Evolutionary conservation across 1,140 invertebrate genomes (phyloP).

Genomic region (Drosophila nasuta): DNA sequence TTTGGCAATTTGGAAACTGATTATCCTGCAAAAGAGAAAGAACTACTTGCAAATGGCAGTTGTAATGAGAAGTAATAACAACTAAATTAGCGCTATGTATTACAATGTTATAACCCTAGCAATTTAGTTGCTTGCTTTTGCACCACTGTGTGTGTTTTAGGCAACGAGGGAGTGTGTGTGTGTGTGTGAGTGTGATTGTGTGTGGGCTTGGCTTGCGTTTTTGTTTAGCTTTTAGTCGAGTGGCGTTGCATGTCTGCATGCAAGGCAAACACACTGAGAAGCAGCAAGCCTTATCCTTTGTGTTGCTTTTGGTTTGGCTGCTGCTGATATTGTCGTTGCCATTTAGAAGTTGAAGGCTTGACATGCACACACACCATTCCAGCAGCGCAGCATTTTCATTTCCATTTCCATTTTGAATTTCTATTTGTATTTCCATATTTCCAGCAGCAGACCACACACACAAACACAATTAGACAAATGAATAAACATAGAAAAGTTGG

Average conservation of each 20-base stretch:
- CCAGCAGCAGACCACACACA: slow-evolving; percentile 37
- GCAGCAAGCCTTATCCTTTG: slow-evolving; percentile 67
- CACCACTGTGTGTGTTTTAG: slow-evolving; percentile 24
- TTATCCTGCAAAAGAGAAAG: slow-evolving; percentile 1
- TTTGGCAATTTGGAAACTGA: slow-evolving; percentile 5
- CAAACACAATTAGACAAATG: slow-evolving; percentile 77
- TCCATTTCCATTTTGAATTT: slow-evolving; percentile 9
- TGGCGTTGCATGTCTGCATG: slow-evolving; percentile 79
- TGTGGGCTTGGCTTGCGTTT: slow-evolving; percentile 54
- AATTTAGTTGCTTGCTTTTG: slow-evolving; percentile 14
- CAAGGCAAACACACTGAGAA: slow-evolving; percentile 38
- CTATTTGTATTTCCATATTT: slow-evolving; percentile 14
- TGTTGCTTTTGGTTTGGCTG: slow-evolving; percentile 16
- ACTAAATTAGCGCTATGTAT: slow-evolving; percentile 31
- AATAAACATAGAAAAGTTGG: slow-evolving; percentile 57
- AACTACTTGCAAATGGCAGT: neutral
- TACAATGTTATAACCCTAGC: slow-evolving; percentile 2
- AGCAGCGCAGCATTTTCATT: slow-evolving; percentile 11
- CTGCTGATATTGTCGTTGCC: slow-evolving; percentile 57
- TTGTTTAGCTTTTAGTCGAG: slow-evolving; percentile 69
- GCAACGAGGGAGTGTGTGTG: neutral
- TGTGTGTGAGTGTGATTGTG: neutral
- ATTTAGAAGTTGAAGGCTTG: slow-evolving; percentile 68
- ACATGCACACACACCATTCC: slow-evolving; percentile 65
- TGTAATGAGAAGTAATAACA: slow-evolving; percentile 17